A percentile compares a stretch with the other conserved stretches of the same genome.
Evolutionary conservation across 2,113 vertebrate species (phyloP).

Genomic region (Myrmecobius fasciatus): DNA sequence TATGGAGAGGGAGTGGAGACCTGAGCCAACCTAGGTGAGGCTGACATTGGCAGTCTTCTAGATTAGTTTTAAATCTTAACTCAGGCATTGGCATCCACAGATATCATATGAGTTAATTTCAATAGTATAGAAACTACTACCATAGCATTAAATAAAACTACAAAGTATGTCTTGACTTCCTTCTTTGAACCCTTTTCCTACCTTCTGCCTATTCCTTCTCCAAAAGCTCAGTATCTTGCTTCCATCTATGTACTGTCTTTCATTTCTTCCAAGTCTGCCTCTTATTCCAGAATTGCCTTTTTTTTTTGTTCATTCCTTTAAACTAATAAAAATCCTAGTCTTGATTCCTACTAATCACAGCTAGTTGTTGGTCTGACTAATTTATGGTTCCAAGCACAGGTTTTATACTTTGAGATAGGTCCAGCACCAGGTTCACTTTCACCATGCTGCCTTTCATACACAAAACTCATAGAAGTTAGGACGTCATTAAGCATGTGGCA

Average conservation of each 20-base stretch:
- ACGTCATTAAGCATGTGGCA: not conserved
- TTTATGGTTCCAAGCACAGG: not conserved
- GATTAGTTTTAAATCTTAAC: not conserved
- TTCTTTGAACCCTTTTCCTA: not conserved
- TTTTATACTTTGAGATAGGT: too few species aligned
- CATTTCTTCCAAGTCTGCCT: not conserved
- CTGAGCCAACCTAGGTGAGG: not conserved
- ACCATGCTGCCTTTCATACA: not conserved
- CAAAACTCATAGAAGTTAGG: not conserved
- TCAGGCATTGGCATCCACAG: not conserved
- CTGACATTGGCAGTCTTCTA: not conserved
- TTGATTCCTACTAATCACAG: not conserved
- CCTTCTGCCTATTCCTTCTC: not conserved
- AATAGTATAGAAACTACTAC: not conserved
- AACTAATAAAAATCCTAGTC: not conserved
- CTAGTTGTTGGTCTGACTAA: not conserved
- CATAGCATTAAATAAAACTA: not conserved
- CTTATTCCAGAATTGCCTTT: not conserved
- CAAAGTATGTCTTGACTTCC: not conserved
- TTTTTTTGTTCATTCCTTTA: not conserved
- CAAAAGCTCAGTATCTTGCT: not conserved
- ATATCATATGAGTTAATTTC: not conserved
- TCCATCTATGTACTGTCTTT: not conserved
- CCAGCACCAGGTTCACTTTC: not conserved
- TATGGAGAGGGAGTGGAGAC: not conserved